Evolutionary conservation across 1,140 invertebrate species (phyloP).

Genomic region (Bradysia coprophila): DNA sequence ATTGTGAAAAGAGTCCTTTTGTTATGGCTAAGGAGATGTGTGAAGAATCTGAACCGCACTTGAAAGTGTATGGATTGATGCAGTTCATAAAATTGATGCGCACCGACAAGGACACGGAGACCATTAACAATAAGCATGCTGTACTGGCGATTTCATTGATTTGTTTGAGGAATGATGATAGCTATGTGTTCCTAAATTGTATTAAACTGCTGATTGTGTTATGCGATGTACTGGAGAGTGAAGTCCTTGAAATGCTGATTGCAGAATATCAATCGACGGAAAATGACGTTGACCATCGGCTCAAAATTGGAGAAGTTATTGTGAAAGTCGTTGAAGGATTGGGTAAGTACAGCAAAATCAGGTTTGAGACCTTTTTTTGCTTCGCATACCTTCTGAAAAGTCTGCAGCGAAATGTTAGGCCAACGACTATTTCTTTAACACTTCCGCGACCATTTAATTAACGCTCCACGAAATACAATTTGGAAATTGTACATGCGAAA

Average conservation of each 20-base stretch:
- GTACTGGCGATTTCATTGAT: conserved; percentile 15
- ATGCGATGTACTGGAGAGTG: conserved; percentile 14
- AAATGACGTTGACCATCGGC: conserved; percentile 20
- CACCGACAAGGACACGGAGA: conserved; percentile 8
- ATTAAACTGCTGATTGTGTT: conserved; percentile 16
- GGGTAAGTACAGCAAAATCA: conserved; percentile 26
- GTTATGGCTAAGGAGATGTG: conserved; percentile 12
- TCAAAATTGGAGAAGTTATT: conserved; percentile 63
- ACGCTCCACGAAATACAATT: no score
- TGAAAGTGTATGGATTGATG: conserved; percentile 20
- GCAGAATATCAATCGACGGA: conserved; percentile 13
- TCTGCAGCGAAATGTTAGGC: no score
- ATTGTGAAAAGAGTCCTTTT: conserved; percentile 5
- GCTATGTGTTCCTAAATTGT: conserved; percentile 20
- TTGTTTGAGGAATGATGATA: conserved; percentile 15
- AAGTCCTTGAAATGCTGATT: conserved; percentile 16
- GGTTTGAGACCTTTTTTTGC: no score
- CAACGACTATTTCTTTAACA: no score
- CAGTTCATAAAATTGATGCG: conserved; percentile 12
- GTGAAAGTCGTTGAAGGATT: conserved; percentile 43
- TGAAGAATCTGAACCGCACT: conserved; percentile 11
- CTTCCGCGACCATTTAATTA: no score
- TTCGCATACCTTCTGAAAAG: no score
- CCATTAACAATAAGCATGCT: conserved; percentile 12
- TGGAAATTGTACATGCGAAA: no score